Base-by-base conservation (phyloP, 2,888 invertebrate species). In the Allacma fusca region DNA sequence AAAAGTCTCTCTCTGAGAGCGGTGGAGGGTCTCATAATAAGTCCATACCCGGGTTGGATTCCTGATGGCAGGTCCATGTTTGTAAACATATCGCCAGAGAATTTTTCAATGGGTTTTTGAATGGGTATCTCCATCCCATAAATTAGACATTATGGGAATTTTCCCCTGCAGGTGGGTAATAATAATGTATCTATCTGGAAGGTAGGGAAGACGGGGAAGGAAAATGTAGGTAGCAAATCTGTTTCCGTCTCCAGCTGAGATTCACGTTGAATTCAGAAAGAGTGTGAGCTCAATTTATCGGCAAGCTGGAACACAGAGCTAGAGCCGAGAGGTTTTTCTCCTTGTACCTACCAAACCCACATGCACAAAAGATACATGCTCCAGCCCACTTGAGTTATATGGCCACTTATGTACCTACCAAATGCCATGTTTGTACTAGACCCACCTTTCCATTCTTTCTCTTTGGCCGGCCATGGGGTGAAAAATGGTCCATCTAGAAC, bases 201-300 rank as follows among this genome's bases (percentile, higher is more conserved):
- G 74, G 74, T 67, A 74, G 64, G 40, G 44, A 44, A n/a, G 65
- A 9, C 28, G 7, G 57, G 28, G 72, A 62, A 62, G 62, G 26
- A 62, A 34, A 59, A 57, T 57, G 62, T 73, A 64, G 65, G 65
- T 64, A 64, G 77, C 77, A 77, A 77, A 77, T 77, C 77, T 77
- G 77, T 77, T 77, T 77, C 77, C 77, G 77, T 67, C 72, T 77
- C 77, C 77, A 77, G 77, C 77, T 77, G 77, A 71, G 77, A 77
- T 77, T 77, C 77, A 71, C 71, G 50, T 43, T 68, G 70, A 70
- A 76, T 69, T 76, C 62, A 34, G 50, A 70, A 70, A 76, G 70
- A 76, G 76, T 76, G 76, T 76, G 76, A 64, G 76, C 70, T 69
- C 70, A 70, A 76, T 76, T 76, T 76, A 76, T 76, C 70, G 76